Evolutionary conservation across 2,113 vertebrate species (phyloP).

Genomic region (Eubucco bourcierii): DNA sequence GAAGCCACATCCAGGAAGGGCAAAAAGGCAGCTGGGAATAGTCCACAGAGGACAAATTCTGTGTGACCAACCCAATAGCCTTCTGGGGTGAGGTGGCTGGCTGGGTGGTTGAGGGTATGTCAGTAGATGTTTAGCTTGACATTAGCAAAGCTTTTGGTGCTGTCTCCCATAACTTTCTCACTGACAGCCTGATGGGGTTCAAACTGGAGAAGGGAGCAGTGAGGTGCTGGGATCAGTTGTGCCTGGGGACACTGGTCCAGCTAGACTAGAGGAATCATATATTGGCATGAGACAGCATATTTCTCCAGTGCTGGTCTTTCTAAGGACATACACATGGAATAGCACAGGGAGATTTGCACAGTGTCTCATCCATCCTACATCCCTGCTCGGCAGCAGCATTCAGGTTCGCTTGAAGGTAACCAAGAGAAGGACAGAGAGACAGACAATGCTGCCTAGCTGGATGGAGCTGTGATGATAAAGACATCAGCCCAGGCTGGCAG

Average conservation of each 20-base stretch:
- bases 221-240: background rate
- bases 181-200: background rate
- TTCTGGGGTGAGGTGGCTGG: background rate
- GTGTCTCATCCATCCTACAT: rapidly evolving
- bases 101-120: background rate
- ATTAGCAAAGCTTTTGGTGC: background rate
- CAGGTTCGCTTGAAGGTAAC: background rate
- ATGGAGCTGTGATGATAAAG: background rate
- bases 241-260: background rate
- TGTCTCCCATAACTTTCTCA: too few species aligned
- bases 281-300: too few species aligned
- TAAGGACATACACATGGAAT: background rate
- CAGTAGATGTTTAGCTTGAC: background rate
- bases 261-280: too few species aligned
- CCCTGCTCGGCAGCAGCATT: background rate
- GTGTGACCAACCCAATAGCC: background rate
- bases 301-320: background rate
- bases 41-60: background rate
- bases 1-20: background rate
- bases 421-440: background rate
- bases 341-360: rapidly evolving
- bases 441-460: background rate
- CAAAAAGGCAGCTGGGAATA: background rate
- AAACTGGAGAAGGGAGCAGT: too few species aligned
- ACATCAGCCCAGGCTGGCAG: background rate